These are phyloP conservation scores for Chaenodraco wilsoni DNA, from an alignment of 2,797 vertebrate species.

Conservation along the genomic window DNA sequence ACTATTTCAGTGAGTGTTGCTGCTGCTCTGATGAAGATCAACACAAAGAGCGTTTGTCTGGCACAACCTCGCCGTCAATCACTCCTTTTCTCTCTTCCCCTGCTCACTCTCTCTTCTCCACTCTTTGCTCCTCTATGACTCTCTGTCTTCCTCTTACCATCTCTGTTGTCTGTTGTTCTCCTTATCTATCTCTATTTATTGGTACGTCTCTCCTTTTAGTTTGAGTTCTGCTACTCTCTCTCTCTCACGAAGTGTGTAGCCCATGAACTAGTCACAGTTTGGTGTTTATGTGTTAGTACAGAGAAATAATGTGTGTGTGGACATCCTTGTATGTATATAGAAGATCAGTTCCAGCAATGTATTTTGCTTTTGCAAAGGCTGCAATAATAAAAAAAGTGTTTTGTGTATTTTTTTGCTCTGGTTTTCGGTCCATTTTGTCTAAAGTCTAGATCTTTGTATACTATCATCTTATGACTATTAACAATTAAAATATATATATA, in stretches of 20 bases:
- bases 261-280: not conserved
- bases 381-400: too few relatives aligned
- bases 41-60: conserved; percentile 77
- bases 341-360: conserved; percentile 49
- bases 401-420: too few relatives aligned
- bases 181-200: not conserved
- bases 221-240: conserved; percentile 17
- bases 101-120: conserved; percentile 21
- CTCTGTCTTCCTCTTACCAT: conserved; percentile 46
- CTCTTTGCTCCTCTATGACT: conserved; percentile 41
- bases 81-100: conserved; percentile 49
- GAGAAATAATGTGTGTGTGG: not conserved
- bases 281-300: conserved; percentile 7
- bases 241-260: not conserved
- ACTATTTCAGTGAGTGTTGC: conserved; percentile 56
- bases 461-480: too few relatives aligned
- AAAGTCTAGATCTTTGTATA: too few relatives aligned
- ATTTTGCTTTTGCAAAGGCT: conserved; percentile 31
- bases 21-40: conserved; percentile 55
- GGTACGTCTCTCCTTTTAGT: conserved; percentile 13
- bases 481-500: too few relatives aligned
- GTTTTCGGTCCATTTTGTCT: too few relatives aligned
- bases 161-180: conserved; percentile 7
- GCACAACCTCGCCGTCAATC: conserved; percentile 60
- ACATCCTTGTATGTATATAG: conserved; percentile 7